phyloP scores from a whole-genome alignment of 2,888 invertebrate genomes.

The Yponomeuta sedellus region DNA sequence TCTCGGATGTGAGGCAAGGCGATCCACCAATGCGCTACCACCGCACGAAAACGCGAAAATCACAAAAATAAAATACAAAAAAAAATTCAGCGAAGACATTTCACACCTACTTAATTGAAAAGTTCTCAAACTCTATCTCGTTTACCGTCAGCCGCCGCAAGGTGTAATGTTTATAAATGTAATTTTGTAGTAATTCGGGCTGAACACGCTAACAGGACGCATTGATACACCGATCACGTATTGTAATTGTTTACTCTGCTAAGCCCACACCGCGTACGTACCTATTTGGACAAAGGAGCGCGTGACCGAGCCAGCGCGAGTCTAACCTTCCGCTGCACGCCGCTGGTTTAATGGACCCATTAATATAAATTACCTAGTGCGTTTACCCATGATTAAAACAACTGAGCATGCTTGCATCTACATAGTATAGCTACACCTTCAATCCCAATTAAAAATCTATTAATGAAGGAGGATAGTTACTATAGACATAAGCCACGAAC shows the following conservation, averaged over 20 bases:
- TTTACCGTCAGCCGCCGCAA: neutral
- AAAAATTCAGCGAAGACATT: too few relatives aligned
- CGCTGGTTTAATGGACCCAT: neutral
- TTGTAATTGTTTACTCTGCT: constrained; percentile 7
- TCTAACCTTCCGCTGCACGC: neutral
- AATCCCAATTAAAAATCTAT: too few relatives aligned
- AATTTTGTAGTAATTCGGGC: neutral
- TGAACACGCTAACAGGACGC: neutral
- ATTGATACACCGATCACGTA: constrained; percentile 7
- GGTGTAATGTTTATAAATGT: neutral
- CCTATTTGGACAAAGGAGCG: constrained; percentile 8
- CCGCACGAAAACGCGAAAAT: too few relatives aligned
- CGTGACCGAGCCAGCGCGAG: constrained; percentile 7
- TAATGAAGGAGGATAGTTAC: too few relatives aligned
- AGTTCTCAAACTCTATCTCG: neutral
- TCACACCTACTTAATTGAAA: too few relatives aligned
- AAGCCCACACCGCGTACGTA: neutral
- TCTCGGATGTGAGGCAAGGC: too few relatives aligned
- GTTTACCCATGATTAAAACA: neutral
- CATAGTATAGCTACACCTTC: neutral
- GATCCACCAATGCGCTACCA: too few relatives aligned
- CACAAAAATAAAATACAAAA: too few relatives aligned
- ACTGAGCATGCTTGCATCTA: neutral
- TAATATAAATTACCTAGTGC: neutral
- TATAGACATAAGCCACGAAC: too few relatives aligned